Percentiles rank a stretch among this genome's conserved stretches.
phyloP scores from a whole-genome alignment of 1,140 invertebrate genomes.

The Colletes gigas region DNA sequence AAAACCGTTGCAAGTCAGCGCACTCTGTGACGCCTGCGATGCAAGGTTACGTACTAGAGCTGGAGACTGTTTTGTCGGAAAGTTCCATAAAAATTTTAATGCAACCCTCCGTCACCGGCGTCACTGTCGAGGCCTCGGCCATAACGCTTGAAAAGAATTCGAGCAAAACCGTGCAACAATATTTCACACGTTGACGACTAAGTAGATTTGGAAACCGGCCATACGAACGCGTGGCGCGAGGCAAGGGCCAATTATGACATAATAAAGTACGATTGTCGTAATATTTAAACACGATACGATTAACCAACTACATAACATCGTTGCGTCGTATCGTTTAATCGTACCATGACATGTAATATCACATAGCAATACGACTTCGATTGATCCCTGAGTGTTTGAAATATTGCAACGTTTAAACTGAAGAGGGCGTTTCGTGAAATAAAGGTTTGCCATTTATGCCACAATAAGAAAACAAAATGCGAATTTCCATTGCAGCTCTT shows the following conservation, averaged over 20 bases:
- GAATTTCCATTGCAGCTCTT: not conserved
- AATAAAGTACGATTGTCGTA: constrained; percentile 6
- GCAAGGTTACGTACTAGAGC: constrained; percentile 13
- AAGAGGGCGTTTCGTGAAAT: not conserved
- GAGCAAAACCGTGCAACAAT: not conserved
- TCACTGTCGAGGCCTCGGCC: not conserved
- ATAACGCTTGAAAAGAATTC: not conserved
- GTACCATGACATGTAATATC: not conserved
- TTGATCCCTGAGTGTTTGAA: not conserved
- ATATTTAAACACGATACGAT: not conserved
- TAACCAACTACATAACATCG: not conserved
- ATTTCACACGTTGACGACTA: not conserved
- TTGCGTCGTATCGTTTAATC: not conserved
- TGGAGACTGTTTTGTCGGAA: not conserved
- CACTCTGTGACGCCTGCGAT: constrained; percentile 24
- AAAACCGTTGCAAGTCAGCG: constrained; percentile 28
- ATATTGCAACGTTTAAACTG: not conserved
- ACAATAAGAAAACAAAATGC: not conserved
- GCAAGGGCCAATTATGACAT: constrained; percentile 3
- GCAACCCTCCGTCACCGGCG: not conserved
- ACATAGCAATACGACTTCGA: not conserved
- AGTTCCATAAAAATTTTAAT: not conserved
- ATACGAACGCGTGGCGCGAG: not conserved
- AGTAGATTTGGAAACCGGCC: constrained; percentile 6
- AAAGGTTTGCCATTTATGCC: not conserved